Evolutionary conservation across 2,113 vertebrate species (phyloP), one percentile per base, ranked within the genome.

Genomic region (Tachuris rubrigastra): DNA sequence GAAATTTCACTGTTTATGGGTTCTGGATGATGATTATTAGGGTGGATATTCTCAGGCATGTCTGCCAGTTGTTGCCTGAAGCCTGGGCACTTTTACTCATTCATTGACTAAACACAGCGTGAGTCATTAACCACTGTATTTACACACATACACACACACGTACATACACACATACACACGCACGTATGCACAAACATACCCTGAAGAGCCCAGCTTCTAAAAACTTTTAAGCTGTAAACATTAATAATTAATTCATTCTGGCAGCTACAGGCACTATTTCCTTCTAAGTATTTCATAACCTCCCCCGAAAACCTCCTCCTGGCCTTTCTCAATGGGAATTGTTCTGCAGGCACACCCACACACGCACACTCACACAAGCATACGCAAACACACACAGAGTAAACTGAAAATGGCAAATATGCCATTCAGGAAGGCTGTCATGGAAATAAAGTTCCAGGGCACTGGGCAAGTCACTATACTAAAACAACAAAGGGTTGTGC

Each of bases 381-480:
- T 72, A 95, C 69, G 87, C 85, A 95, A 93, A 94, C 77, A 56
- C 37, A 16, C 0, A 1, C 69, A 94, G 80, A 85, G 93, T 59
- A 93, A 71, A 81, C 89, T 74, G 49, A 31, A 95, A 87, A 82
- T 33, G 52, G 82, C 63, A 89, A 73, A 87, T 60, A 90, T 53
- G 71, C 86, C 90, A 79, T 95, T 96, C 95, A 93, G 72, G 80
- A 81, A 93, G 69, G 86, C 95, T 90, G 90, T 94, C 93, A 97
- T 96, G 95, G 96, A 96, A 96, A 97, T 96, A 81, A 88, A 93
- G 83, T 95, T 95, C 69, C 95, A 95, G 58, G 88, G 56, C 58
- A 85, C 63, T 0, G 1, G 85, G 84, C 25, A 74, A 90, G 20
- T 73, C 42, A 74, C 39, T 67, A 27, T 31, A 42, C 67, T 47